Evolutionary conservation across 2,797 vertebrate species (phyloP).

Genomic region (Acomys russatus): DNA sequence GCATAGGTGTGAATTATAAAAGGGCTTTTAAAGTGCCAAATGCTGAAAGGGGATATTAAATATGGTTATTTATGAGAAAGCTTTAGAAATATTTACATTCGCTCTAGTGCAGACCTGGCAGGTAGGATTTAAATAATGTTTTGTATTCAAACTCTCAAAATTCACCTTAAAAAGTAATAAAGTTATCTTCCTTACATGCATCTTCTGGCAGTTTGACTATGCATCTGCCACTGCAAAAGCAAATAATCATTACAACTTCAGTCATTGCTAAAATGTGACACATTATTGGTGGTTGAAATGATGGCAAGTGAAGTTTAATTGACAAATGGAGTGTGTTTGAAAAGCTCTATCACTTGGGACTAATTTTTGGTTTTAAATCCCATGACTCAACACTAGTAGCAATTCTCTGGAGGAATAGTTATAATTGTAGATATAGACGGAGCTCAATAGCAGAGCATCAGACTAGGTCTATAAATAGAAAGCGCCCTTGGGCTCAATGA

Average conservation of each 20-base stretch:
- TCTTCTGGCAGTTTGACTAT: background rate
- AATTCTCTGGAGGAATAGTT: constrained; percentile 69
- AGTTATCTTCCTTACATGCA: constrained; percentile 36
- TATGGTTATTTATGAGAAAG: constrained; percentile 82
- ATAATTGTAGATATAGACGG: constrained; percentile 80
- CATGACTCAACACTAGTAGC: background rate
- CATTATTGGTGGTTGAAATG: constrained; percentile 22
- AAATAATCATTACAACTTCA: background rate
- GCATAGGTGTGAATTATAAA: constrained; percentile 80
- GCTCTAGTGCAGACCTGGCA: constrained; percentile 77
- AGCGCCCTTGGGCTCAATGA: constrained; percentile 88
- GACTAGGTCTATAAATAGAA: constrained; percentile 87
- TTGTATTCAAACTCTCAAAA: constrained; percentile 38
- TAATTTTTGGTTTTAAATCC: background rate
- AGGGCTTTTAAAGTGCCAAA: constrained; percentile 84
- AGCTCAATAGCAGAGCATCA: constrained; percentile 84
- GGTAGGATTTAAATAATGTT: constrained; percentile 80
- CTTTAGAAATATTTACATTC: constrained; percentile 79
- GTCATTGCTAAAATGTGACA: background rate
- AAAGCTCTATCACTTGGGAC: constrained; percentile 3
- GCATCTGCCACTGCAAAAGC: background rate
- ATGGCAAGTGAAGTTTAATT: constrained; percentile 34
- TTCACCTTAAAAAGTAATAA: constrained; percentile 65
- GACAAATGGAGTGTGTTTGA: constrained; percentile 16
- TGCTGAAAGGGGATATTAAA: constrained; percentile 75